phyloP scores from a whole-genome alignment of 2,113 vertebrate species.

The Chamaea fasciata region DNA sequence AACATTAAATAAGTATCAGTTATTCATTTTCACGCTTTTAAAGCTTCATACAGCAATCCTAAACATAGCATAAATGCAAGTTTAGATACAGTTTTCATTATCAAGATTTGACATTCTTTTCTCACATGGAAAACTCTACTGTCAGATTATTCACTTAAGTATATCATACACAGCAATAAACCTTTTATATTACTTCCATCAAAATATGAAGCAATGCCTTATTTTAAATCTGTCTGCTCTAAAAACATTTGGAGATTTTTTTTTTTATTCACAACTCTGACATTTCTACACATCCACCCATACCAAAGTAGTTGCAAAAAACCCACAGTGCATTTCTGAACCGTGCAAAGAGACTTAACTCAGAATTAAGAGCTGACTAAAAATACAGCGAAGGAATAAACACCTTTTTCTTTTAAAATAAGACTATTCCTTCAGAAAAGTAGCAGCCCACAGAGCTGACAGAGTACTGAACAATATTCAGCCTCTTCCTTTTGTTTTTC shows the following conservation, averaged over 20 bases:
- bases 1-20: neutral
- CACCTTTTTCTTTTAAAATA: neutral
- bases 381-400: neutral
- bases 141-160: neutral
- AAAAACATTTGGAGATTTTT: neutral
- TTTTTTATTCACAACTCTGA: neutral
- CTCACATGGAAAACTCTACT: neutral
- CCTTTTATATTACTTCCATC: neutral
- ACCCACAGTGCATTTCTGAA: neutral
- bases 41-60: neutral
- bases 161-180: neutral
- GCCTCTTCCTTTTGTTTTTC: neutral
- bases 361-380: neutral
- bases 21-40: neutral
- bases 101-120: neutral
- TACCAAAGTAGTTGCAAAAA: neutral
- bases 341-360: neutral
- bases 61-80: neutral
- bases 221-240: neutral
- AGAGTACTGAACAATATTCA: neutral
- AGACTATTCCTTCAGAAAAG: neutral
- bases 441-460: neutral
- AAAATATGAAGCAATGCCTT: neutral
- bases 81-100: neutral
- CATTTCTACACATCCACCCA: neutral